Percentiles rank a stretch among this genome's conserved stretches.
Conservation (phyloP, 2,113 vertebrate species). For the Strix uralensis region DNA sequence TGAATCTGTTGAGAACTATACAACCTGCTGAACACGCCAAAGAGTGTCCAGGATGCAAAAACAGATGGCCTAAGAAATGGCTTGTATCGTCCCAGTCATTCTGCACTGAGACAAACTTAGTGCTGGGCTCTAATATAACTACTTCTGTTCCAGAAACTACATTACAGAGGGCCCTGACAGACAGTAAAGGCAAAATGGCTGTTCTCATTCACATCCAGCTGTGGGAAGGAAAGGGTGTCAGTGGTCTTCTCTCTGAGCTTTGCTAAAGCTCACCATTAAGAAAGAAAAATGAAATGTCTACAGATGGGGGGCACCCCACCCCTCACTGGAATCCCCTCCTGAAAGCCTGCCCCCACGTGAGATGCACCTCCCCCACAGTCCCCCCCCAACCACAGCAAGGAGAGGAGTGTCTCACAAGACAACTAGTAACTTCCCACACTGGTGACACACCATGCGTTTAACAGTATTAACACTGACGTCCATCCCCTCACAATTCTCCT, state of each 20-base stretch:
- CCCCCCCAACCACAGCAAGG: neutral
- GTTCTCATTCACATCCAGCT: neutral
- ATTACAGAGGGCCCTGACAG: neutral
- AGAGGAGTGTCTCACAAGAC: neutral
- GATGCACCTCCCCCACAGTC: neutral
- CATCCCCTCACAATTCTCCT: neutral
- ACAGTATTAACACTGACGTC: neutral
- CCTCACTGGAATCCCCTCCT: neutral
- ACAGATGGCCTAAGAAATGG: neutral
- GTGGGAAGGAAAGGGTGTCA: neutral
- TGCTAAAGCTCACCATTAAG: neutral
- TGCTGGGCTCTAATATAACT: neutral
- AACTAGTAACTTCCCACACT: neutral
- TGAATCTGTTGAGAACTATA: neutral
- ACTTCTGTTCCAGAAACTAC: neutral
- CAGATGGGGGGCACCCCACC: neutral
- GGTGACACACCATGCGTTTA: neutral
- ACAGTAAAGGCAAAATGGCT: neutral
- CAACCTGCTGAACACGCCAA: neutral
- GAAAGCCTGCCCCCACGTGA: neutral
- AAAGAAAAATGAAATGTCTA: neutral
- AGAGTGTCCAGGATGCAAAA: neutral
- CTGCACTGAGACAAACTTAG: neutral
- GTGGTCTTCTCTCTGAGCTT: neutral
- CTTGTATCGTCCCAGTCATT: neutral